phyloP scores from a whole-genome alignment of 1,140 invertebrate species.

The Galleria mellonella region DNA sequence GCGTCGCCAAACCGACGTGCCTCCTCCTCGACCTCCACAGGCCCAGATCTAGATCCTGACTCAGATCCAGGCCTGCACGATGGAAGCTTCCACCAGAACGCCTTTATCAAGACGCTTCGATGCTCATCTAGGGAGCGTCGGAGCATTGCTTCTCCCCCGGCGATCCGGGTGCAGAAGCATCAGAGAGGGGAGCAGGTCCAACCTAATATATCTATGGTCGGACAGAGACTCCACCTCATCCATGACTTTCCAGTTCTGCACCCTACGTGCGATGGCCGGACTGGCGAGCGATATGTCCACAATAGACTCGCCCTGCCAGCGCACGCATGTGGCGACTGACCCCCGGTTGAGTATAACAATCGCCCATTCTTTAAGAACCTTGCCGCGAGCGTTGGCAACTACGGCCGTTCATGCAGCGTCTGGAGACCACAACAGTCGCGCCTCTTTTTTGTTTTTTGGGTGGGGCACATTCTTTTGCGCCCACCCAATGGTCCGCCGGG shows the following conservation, averaged over 20 bases:
- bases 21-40: neutral
- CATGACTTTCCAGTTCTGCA: constrained; percentile 22
- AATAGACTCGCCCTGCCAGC: constrained; percentile 24
- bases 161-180: neutral
- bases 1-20: neutral
- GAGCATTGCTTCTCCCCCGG: neutral
- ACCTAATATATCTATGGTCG: constrained; percentile 33
- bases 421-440: neutral
- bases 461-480: constrained; percentile 6
- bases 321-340: constrained; percentile 16
- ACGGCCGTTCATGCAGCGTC: neutral
- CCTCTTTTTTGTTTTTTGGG: neutral
- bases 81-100: neutral
- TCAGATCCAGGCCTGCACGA: neutral
- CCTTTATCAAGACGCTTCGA: no score
- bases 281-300: constrained; percentile 30
- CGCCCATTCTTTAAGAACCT: constrained; percentile 4
- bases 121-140: neutral
- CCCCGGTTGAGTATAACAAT: constrained; percentile 2
- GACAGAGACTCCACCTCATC: constrained; percentile 28
- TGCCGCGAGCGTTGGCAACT: neutral
- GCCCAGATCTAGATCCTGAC: neutral
- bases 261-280: constrained; percentile 3
- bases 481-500: constrained; percentile 9
- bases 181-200: neutral